Evolutionary conservation across 2,888 invertebrate species (phyloP), one percentile per base, ranked within the genome.

Genomic region (Oasisia sp.): DNA sequence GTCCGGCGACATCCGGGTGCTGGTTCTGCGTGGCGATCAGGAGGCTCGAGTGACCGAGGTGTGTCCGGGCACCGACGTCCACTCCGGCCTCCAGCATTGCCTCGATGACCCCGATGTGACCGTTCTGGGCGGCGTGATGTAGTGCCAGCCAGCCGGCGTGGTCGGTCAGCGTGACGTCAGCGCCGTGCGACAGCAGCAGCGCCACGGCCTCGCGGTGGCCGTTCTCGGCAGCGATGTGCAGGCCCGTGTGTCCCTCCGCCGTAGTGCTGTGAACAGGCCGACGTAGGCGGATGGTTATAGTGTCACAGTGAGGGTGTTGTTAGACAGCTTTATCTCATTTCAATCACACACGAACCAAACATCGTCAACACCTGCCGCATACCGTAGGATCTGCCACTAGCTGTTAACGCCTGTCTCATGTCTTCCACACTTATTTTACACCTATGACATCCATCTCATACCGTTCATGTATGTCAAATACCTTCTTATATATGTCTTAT

Each of bases 81-180:
- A 93, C 92, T 11, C 94, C 94, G n/a, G 74, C 92, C 14, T 89
- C 56, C 27, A 93, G 90, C 92, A 94, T 56, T 89, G 91, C 92
- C 11, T 45, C 89, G 9, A 94, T 91, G 14, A 93, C 92, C 14
- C 93, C 92, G 12, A 92, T 32, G 90, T 94, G 93, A 32, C 94
- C 94, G 90, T 93, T 94, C 92, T 94, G 94, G 3, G 93, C 93
- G 1, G 94, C 94, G 89, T 94, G 93, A 92, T 94, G 94, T 27
- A 94, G 92, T 12, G 94, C 92, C 32, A 93, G 91, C 93, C 94
- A 93, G 0, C 94, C 94, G 0, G 89, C 92, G 0, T 91, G 90
- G 89, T 94, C 94, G 3, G 92, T 92, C 8, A 74, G 32, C 3
- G 91, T 89, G 45, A 92, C 91, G 27, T 92, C 92, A 19, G 93